Conservation (phyloP, 2,888 invertebrate genomes). For the Cerceris rybyensis region DNA sequence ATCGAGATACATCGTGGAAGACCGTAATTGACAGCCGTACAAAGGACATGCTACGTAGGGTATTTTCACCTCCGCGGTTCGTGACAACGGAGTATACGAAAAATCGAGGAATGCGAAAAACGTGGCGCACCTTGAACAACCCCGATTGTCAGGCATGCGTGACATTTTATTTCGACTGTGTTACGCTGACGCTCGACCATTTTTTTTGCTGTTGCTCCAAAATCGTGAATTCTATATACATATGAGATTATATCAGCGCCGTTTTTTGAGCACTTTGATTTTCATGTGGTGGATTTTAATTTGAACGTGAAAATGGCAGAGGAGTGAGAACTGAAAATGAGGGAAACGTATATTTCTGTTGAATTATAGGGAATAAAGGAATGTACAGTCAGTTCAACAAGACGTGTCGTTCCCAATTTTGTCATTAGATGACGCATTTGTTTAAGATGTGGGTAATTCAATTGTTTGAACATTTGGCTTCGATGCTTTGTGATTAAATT, state of each 20-base stretch:
- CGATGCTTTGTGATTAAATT: no score
- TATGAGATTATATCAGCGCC: no score
- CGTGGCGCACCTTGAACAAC: background rate
- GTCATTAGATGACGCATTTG: no score
- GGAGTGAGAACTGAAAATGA: background rate
- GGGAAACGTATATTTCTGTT: background rate
- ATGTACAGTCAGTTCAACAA: no score
- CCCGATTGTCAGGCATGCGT: background rate
- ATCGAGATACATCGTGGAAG: slow-evolving; percentile 33
- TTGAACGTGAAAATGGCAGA: no score
- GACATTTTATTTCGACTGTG: background rate
- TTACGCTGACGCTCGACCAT: background rate
- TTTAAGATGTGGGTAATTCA: no score
- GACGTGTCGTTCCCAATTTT: no score
- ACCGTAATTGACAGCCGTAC: slow-evolving; percentile 47
- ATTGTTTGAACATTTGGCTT: no score
- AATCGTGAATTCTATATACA: no score
- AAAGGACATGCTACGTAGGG: slow-evolving; percentile 39
- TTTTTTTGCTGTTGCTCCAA: no score
- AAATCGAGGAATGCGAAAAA: slow-evolving; percentile 18
- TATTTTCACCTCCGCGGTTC: slow-evolving; percentile 23
- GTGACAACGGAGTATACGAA: slow-evolving; percentile 2
- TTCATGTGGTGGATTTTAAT: no score
- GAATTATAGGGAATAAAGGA: background rate
- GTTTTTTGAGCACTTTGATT: no score